Percentiles rank a stretch among this genome's conserved stretches.
These are phyloP conservation scores for Thera britannica DNA, from an alignment of 2,888 invertebrate genomes.

Conservation along the genomic window DNA sequence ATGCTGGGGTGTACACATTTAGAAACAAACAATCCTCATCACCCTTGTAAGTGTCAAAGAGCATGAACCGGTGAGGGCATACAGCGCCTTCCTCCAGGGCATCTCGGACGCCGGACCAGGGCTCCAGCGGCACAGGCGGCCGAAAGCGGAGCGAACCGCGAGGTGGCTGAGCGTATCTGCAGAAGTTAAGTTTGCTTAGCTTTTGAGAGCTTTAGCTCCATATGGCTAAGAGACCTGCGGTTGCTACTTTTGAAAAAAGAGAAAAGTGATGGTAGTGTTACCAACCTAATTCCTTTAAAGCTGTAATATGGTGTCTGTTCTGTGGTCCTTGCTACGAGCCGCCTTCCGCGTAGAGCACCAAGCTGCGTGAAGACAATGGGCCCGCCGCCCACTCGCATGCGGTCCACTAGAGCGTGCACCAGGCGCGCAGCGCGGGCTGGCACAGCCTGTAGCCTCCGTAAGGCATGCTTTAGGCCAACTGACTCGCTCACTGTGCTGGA, in stretches of 20 bases:
- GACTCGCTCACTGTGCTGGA: conserved; percentile 80
- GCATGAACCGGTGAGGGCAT: conserved; percentile 88
- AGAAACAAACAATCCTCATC: conserved; percentile 88
- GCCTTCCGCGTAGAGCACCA: conserved; percentile 74
- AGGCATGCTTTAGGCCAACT: conserved; percentile 76
- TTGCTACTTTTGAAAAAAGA: too few relatives aligned
- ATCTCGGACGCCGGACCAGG: conserved; percentile 87
- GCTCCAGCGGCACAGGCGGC: conserved; percentile 84
- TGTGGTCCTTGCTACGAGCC: conserved; percentile 70
- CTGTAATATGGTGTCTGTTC: conserved; percentile 76
- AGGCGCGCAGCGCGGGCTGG: conserved; percentile 78
- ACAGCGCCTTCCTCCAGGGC: conserved; percentile 88
- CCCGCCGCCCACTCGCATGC: conserved; percentile 81
- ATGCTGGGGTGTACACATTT: conserved; percentile 88
- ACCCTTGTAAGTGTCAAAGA: conserved; percentile 87
- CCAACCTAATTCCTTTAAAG: conserved; percentile 78
- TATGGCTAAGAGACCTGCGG: too few relatives aligned
- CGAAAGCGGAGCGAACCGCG: conserved; percentile 81
- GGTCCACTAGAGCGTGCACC: conserved; percentile 79
- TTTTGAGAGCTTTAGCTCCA: not conserved
- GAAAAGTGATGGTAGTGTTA: not conserved
- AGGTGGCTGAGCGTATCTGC: conserved; percentile 78
- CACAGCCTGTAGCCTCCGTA: conserved; percentile 76
- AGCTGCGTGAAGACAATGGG: conserved; percentile 70
- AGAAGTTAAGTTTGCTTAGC: not conserved